Conservation (phyloP, 37 sponge, comb jelly and placozoan genomes). For the Tethya wilhelma region DNA sequence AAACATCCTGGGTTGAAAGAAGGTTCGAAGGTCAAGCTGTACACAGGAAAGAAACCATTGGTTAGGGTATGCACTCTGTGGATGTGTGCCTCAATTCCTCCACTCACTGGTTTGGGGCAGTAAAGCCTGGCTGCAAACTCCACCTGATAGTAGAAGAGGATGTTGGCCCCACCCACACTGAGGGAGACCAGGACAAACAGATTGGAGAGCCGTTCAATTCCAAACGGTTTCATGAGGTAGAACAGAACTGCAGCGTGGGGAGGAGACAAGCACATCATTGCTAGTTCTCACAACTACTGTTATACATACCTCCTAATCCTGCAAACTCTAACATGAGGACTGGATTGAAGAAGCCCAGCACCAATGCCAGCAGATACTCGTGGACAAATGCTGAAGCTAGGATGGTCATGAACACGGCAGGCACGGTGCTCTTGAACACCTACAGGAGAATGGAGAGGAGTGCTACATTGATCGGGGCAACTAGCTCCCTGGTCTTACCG, state of each 20-base stretch:
- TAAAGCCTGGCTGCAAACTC: slow-evolving; percentile 38
- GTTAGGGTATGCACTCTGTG: neutral
- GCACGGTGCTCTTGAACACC: slow-evolving; percentile 1
- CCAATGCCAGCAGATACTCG: slow-evolving; percentile 71
- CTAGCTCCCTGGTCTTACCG: slow-evolving; percentile 18
- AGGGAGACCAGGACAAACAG: slow-evolving; percentile 7
- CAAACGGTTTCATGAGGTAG: slow-evolving; percentile 22
- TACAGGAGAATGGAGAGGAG: neutral
- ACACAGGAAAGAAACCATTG: neutral
- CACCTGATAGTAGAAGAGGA: slow-evolving; percentile 25
- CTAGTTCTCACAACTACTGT: neutral
- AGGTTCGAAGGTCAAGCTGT: neutral
- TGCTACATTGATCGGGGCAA: neutral
- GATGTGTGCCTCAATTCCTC: neutral
- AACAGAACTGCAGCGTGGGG: slow-evolving; percentile 20
- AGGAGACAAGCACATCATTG: neutral
- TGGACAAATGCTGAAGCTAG: slow-evolving; percentile 70
- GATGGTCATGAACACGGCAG: slow-evolving; percentile 34
- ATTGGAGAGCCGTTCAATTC: slow-evolving; percentile 1
- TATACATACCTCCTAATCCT: slow-evolving; percentile 14
- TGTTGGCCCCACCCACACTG: slow-evolving; percentile 18
- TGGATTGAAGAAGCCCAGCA: slow-evolving; percentile 62
- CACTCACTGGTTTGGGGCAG: slow-evolving; percentile 28
- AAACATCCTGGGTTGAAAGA: slow-evolving; percentile 22
- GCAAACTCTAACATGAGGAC: slow-evolving; percentile 59